phyloP scores from a whole-genome alignment of 92 coral and sea anemone species.

The Diadumene lineata region DNA sequence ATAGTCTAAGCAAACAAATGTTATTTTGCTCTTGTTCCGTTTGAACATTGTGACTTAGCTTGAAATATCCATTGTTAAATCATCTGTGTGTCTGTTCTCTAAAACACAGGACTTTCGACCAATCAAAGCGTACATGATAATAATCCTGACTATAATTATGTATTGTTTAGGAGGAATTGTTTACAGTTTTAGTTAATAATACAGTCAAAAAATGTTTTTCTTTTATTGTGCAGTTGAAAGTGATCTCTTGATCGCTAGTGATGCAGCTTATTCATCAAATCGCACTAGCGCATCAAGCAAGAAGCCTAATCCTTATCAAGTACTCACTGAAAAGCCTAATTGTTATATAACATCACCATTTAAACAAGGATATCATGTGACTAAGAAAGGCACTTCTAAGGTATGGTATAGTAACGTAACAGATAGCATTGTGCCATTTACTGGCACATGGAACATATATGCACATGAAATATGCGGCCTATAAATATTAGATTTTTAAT shows the following conservation, averaged over 20 bases:
- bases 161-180: too few species aligned
- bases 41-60: too few species aligned
- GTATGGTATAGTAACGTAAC: constrained; percentile 7
- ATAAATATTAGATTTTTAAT: too few species aligned
- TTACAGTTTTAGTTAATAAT: too few species aligned
- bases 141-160: too few species aligned
- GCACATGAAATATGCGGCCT: too few species aligned
- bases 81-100: too few species aligned
- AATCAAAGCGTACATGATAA: too few species aligned
- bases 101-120: too few species aligned
- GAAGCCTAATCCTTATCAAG: constrained; percentile 29
- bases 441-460: background rate
- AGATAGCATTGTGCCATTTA: background rate
- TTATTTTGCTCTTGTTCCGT: too few species aligned
- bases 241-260: background rate
- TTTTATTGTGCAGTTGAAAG: background rate
- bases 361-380: constrained; percentile 73
- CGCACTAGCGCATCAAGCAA: constrained; percentile 13
- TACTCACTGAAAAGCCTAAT: constrained; percentile 52
- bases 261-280: background rate
- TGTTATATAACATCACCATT: constrained; percentile 73
- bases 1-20: too few species aligned
- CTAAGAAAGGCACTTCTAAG: constrained; percentile 48
- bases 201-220: background rate
- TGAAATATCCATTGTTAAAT: too few species aligned